These are phyloP conservation scores for Ophion obscuratus DNA, from an alignment of 2,888 invertebrate genomes.

Conservation along the genomic window DNA sequence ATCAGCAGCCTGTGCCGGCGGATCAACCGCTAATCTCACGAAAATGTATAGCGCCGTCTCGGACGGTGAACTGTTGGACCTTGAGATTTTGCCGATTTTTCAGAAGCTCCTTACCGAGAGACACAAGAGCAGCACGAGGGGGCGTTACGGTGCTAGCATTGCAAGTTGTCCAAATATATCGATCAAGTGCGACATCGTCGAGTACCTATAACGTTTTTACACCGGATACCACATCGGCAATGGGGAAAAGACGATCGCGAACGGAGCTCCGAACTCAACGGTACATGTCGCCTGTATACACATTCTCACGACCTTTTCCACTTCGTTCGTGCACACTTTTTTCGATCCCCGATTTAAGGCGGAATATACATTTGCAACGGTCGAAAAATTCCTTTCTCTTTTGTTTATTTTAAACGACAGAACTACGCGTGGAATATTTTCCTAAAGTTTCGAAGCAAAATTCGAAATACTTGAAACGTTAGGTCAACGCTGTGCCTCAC, in stretches of 20 bases:
- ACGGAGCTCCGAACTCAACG: background rate
- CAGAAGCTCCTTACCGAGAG: slow-evolving; percentile 95
- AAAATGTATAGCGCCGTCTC: slow-evolving; percentile 92
- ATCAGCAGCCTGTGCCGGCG: slow-evolving; percentile 58
- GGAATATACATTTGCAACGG: no score
- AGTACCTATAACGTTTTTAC: slow-evolving; percentile 89
- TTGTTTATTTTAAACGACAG: no score
- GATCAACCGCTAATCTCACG: slow-evolving; percentile 75
- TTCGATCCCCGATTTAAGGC: no score
- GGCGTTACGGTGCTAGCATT: slow-evolving; percentile 90
- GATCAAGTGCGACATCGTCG: slow-evolving; percentile 97
- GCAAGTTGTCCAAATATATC: slow-evolving; percentile 97
- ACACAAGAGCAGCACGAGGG: slow-evolving; percentile 88
- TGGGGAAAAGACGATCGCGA: background rate
- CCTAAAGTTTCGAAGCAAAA: no score
- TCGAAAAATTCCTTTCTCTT: no score
- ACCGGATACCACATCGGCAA: background rate
- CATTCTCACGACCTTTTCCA: background rate
- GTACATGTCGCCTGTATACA: background rate
- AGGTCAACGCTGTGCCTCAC: no score
- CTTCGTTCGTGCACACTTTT: background rate
- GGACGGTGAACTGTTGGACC: slow-evolving; percentile 93
- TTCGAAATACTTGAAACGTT: no score
- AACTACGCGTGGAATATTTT: no score
- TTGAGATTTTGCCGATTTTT: slow-evolving; percentile 95